Percentiles rank a stretch among this genome's conserved stretches.
Conservation (phyloP, 2,113 vertebrate species). For the Globicephala melas region DNA sequence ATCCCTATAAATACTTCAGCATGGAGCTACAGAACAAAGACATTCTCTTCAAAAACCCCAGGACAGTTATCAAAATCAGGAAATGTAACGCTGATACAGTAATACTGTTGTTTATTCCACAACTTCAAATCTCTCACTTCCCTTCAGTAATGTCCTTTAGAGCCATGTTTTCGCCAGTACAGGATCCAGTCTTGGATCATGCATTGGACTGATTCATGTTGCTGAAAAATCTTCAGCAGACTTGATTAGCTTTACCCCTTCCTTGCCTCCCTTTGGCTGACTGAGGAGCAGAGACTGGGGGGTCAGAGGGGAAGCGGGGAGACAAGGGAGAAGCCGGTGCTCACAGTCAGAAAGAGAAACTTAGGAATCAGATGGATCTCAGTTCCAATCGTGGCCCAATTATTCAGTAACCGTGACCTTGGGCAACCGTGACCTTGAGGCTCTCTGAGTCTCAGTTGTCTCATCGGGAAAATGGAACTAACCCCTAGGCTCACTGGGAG, state of each 20-base stretch:
- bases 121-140: background rate
- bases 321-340: background rate
- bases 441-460: background rate
- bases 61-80: background rate
- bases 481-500: background rate
- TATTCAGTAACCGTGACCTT: background rate
- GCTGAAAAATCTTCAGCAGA: background rate
- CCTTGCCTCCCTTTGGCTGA: background rate
- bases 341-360: background rate
- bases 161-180: background rate
- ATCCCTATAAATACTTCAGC: background rate
- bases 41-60: background rate
- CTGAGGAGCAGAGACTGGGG: background rate
- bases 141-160: background rate
- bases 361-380: background rate
- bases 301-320: background rate
- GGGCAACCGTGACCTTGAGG: background rate
- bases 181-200: background rate
- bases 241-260: background rate
- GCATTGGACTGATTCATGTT: background rate
- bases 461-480: background rate
- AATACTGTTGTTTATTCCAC: background rate
- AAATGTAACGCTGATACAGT: background rate
- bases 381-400: background rate
- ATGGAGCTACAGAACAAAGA: background rate